Evolutionary conservation across 2,888 invertebrate genomes (phyloP).

Genomic region (Tenthredo mesomela): DNA sequence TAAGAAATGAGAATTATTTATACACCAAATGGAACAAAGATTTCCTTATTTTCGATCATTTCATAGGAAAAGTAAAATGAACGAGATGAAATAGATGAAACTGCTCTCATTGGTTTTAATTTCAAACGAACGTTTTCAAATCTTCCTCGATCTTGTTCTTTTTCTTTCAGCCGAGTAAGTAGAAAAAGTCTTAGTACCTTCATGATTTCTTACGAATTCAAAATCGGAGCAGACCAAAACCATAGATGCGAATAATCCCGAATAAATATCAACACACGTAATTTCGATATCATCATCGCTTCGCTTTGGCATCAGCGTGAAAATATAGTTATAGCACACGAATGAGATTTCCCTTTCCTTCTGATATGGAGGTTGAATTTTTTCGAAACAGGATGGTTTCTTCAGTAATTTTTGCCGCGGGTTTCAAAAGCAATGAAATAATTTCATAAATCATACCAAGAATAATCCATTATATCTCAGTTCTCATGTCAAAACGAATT

Average conservation of each 20-base stretch:
- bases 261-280: background rate
- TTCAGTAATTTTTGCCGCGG: background rate
- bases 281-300: background rate
- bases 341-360: background rate
- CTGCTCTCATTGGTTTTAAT: background rate
- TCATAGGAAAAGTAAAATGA: too few species aligned
- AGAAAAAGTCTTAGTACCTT: background rate
- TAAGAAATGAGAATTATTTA: too few species aligned
- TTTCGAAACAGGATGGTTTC: background rate
- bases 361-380: background rate
- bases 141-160: background rate
- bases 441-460: background rate
- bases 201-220: background rate
- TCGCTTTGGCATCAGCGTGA: too few species aligned
- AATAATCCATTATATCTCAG: background rate
- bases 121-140: background rate
- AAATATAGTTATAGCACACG: background rate
- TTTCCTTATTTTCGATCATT: too few species aligned
- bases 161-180: background rate
- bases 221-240: background rate
- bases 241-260: background rate
- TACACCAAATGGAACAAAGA: too few species aligned
- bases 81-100: too few species aligned
- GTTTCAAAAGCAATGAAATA: background rate
- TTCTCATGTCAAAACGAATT: slow-evolving; percentile 16